Evolutionary conservation across 2,797 vertebrate species (phyloP), one percentile per base, ranked within the genome.

Genomic region (Bovichtus diacanthus): DNA sequence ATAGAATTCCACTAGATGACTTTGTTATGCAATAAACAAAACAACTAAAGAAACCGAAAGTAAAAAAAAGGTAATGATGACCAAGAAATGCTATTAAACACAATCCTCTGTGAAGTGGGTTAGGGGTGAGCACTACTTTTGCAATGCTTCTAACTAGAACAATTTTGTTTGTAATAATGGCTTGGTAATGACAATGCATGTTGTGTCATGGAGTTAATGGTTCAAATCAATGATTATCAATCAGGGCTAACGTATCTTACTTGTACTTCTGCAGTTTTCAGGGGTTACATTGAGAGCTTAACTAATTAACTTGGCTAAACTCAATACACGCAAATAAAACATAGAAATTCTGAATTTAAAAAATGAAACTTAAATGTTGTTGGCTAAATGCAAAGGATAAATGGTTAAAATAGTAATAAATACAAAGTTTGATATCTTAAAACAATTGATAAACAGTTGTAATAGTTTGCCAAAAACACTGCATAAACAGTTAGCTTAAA

Each of bases 91-190:
- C 2, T 49, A 13, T 31, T 31, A 49, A 41, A 51, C 16, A 27
- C 18, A n/a, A 27, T n/a, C 19, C 9, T n/a, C 36, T 55, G 31
- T 53, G 9, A 58, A 23, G 44, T 43, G 19, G 63, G n/a, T 65
- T 39, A 25, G 15, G 6, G n/a, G 54, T 56, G 21, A 36, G 6
- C 6, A 6, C 9, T 50, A 12, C 4, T 19, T 34, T 19, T 47
- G 18, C 21, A 58, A 3, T 46, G 10, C 27, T 18, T 27, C 47
- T 21, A 18, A 19, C 41, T 2, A 64, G 9, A 64, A 23, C 31
- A n/a, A 3, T 64, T 44, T 18, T 55, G 56, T 76, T 16, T 55
- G 23, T 31, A 62, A 68, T 60, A 21, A 68, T 38, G 39, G 10
- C 0, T 21, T 11, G 10, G n/a, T 43, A 25, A 34, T 1, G 1